phyloP scores from a whole-genome alignment of 2,113 vertebrate species.

The Cariama cristata region DNA sequence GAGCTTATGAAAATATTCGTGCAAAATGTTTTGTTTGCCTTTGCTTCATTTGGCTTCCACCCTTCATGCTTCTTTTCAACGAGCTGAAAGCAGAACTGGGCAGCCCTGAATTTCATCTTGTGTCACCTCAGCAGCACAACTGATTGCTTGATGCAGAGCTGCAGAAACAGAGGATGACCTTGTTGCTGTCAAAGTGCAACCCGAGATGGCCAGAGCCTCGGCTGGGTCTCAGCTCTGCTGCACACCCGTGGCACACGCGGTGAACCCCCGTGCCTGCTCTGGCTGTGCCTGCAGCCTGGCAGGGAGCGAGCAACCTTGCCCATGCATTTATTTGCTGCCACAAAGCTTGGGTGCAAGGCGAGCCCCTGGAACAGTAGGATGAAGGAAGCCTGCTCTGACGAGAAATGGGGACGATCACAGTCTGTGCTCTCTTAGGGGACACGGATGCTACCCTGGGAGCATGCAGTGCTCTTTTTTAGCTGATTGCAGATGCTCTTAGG shows the following conservation, averaged over 20 bases:
- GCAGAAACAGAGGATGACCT: not conserved
- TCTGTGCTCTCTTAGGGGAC: not conserved
- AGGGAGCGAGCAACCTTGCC: not conserved
- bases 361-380: not conserved
- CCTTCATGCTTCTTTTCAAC: not conserved
- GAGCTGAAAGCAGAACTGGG: not conserved
- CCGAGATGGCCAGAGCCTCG: not conserved
- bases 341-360: not conserved
- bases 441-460: not conserved
- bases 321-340: not conserved
- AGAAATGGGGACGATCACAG: not conserved
- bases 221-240: not conserved
- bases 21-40: not conserved
- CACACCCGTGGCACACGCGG: rapidly evolving
- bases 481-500: not conserved
- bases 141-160: not conserved
- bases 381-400: not conserved
- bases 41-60: not conserved
- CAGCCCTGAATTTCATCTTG: not conserved
- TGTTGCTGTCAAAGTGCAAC: not conserved
- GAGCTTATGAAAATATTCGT: not conserved
- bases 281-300: not conserved
- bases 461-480: not conserved
- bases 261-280: not conserved
- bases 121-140: rapidly evolving